Percentiles rank a stretch among this genome's conserved stretches.
Evolutionary conservation across 2,888 invertebrate species (phyloP).

Genomic region (Drosophila yooni): DNA sequence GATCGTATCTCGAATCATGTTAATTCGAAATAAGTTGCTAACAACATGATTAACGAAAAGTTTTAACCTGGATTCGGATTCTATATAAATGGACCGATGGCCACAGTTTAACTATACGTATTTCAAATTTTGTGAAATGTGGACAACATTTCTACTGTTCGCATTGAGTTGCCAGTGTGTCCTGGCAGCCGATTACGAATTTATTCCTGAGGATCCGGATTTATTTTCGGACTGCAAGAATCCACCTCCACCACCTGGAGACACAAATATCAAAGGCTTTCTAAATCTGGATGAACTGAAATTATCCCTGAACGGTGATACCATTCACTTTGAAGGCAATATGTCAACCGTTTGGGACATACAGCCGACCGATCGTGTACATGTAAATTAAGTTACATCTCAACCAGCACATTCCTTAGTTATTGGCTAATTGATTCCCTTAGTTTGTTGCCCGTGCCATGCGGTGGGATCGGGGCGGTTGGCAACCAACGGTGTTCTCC

Average conservation of each 20-base stretch:
- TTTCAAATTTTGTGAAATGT: constrained; percentile 29
- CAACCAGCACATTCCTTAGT: background rate
- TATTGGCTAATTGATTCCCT: background rate
- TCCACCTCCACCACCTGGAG: constrained; percentile 18
- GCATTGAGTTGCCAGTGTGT: background rate
- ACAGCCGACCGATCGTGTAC: constrained; percentile 50
- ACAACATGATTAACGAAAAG: constrained; percentile 10
- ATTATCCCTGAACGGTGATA: constrained; percentile 28
- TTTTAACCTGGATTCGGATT: background rate
- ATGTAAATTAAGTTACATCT: constrained; percentile 26
- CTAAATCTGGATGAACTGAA: constrained; percentile 24
- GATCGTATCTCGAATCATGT: constrained; percentile 37
- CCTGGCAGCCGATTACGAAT: constrained; percentile 41
- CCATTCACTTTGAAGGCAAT: constrained; percentile 48
- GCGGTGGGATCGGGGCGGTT: constrained; percentile 53
- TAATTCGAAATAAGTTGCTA: constrained; percentile 34
- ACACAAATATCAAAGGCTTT: constrained; percentile 7
- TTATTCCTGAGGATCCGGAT: constrained; percentile 56
- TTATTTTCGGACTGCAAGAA: constrained; percentile 52
- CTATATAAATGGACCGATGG: constrained; percentile 30
- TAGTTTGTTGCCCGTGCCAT: constrained; percentile 17
- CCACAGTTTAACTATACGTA: background rate
- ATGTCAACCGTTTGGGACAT: constrained; percentile 48
- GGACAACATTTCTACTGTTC: constrained; percentile 17
- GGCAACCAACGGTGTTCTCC: constrained; percentile 64